Conservation (phyloP, 2,888 invertebrate genomes). For the Hydrotaea diabolus region DNA sequence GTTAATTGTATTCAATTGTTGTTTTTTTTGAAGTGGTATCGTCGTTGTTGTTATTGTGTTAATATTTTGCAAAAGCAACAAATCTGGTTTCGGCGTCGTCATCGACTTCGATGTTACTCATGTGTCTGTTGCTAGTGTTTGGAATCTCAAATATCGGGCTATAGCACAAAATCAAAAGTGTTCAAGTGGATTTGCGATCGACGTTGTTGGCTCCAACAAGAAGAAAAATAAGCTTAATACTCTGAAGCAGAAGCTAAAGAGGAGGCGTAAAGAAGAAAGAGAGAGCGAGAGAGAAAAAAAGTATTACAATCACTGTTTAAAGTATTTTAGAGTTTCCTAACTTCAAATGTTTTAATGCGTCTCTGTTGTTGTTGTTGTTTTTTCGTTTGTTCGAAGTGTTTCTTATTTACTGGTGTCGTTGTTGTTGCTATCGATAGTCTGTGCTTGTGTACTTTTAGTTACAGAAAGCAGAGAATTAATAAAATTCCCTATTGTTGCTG, state of each 20-base stretch:
- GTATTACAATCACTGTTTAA: constrained; percentile 39
- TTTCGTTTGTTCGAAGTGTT: not conserved
- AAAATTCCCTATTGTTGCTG: constrained; percentile 20
- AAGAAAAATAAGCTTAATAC: constrained; percentile 4
- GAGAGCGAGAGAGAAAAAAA: not conserved
- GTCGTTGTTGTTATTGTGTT: constrained; percentile 34
- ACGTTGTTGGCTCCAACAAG: not conserved
- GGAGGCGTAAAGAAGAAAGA: constrained; percentile 20
- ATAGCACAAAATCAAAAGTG: constrained; percentile 21
- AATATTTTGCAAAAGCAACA: constrained; percentile 51
- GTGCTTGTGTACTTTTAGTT: not conserved
- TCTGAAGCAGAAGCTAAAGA: constrained; percentile 4
- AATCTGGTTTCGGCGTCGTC: constrained; percentile 55
- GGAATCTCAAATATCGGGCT: constrained; percentile 21
- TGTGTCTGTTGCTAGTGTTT: constrained; percentile 13
- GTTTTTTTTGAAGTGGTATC: not conserved
- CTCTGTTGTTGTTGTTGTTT: constrained; percentile 8
- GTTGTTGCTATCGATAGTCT: constrained; percentile 24
- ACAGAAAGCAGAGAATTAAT: constrained; percentile 37
- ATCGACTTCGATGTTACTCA: not conserved
- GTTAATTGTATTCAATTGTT: constrained; percentile 58
- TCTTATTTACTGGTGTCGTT: constrained; percentile 26
- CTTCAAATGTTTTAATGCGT: constrained; percentile 52
- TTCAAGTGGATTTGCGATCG: constrained; percentile 37
- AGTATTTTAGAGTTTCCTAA: constrained; percentile 37